phyloP scores from a whole-genome alignment of 2,797 vertebrate genomes.

The Falco peregrinus region DNA sequence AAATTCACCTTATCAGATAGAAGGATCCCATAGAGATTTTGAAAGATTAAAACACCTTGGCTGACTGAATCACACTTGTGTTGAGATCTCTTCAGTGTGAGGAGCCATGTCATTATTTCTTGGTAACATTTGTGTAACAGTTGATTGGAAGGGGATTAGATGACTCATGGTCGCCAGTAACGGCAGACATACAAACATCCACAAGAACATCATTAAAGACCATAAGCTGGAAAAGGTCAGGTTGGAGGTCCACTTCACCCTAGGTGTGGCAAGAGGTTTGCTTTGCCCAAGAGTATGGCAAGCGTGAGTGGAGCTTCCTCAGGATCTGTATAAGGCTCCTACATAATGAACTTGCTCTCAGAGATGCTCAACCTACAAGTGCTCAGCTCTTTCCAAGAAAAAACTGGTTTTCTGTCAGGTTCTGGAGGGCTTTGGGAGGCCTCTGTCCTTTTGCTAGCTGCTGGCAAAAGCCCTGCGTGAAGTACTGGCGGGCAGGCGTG shows the following conservation, averaged over 20 bases:
- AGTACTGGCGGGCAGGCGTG: rapidly evolving
- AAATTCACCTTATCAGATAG: not conserved
- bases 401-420: not conserved
- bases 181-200: not conserved
- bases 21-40: not conserved
- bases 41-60: not conserved
- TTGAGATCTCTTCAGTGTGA: not conserved
- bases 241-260: not conserved
- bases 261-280: not conserved
- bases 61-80: not conserved
- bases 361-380: not conserved
- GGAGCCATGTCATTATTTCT: not conserved
- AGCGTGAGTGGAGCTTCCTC: not conserved
- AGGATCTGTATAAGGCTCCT: not conserved
- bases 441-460: rapidly evolving
- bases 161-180: not conserved
- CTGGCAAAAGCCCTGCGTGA: not conserved
- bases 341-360: not conserved
- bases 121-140: not conserved
- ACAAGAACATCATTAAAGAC: not conserved
- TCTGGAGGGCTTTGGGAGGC: not conserved
- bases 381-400: not conserved
- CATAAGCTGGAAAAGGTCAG: not conserved
- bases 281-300: not conserved
- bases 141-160: not conserved